Base-by-base conservation (phyloP, 1,140 invertebrate genomes). In the Pseudomyrmex concolor region DNA sequence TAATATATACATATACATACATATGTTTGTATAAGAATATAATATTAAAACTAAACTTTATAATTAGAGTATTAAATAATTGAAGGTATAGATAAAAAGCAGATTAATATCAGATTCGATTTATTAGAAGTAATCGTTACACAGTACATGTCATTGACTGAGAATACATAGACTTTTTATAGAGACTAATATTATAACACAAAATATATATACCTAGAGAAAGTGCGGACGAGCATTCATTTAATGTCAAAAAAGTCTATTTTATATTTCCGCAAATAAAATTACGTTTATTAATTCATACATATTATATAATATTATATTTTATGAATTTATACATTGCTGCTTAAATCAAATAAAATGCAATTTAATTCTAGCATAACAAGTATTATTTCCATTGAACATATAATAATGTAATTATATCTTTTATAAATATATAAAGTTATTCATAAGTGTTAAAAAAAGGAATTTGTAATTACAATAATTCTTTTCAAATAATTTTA, bases 61-160 rank as follows among this genome's bases (percentile, higher is more conserved):
- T 34, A 34, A 1, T 34, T 34, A 34, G 0, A 34, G 34, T 34
- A 34, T 34, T 34, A 34, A 34, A 34, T 34, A 34, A 34, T 34
- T 34, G 34, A 34, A 34, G 5, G 34, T 34, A 15, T 0, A 62
- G 17, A 9, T 12, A 3, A 70, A 22, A 71, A 70, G 15, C 45
- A 2, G 70, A 19, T 87, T 80, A 87, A 59, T 34, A 34, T 68
- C 62, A 70, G 77, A 83, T 88, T 83, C 84, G 85, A 92, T 94
- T 93, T 93, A 93, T 92, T 93, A 93, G 89, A 93, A 93, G 89
- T 89, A 88, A 85, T 91, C 73, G 84, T 92, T 93, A 92, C 89
- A 92, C 89, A 92, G 86, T 89, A 86, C 85, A 85, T 83, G 85
- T 90, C 72, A 85, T 70, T 83, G 70, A 86, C 85, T 86, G 80